Conservation (phyloP, 37 sponge, comb jelly and placozoan species). For the Aphrocallistes beatrix region DNA sequence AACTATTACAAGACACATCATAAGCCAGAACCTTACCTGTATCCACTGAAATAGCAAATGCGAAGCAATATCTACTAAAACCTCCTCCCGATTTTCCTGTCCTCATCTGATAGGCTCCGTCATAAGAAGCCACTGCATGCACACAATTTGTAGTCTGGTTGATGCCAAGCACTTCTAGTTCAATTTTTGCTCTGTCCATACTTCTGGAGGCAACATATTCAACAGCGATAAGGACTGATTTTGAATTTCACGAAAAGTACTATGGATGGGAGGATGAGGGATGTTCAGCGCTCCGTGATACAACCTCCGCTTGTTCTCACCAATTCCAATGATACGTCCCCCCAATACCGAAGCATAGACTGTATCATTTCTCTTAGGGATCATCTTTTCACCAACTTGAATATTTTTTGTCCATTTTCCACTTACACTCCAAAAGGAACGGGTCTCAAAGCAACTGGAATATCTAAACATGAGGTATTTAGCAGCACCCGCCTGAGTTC, state of each 20-base stretch:
- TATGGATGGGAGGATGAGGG: not conserved
- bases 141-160: not conserved
- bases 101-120: not conserved
- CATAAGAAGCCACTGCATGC: not conserved
- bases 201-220: not conserved
- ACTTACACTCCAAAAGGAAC: not conserved
- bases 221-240: not conserved
- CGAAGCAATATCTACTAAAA: not conserved
- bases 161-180: not conserved
- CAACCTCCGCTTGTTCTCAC: not conserved
- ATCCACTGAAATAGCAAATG: not conserved
- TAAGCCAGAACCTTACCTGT: not conserved
- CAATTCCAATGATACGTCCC: too few relatives aligned
- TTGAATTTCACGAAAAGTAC: not conserved
- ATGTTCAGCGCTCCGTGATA: not conserved
- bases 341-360: not conserved
- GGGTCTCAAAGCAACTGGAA: not conserved
- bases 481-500: not conserved
- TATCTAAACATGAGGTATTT: not conserved
- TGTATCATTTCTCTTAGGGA: not conserved
- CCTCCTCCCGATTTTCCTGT: not conserved
- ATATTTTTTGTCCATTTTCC: not conserved
- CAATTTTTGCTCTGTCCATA: not conserved
- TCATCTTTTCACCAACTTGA: not conserved
- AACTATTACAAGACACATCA: not conserved